Conservation (phyloP, 2,113 vertebrate genomes). For the Antigone vipio region DNA sequence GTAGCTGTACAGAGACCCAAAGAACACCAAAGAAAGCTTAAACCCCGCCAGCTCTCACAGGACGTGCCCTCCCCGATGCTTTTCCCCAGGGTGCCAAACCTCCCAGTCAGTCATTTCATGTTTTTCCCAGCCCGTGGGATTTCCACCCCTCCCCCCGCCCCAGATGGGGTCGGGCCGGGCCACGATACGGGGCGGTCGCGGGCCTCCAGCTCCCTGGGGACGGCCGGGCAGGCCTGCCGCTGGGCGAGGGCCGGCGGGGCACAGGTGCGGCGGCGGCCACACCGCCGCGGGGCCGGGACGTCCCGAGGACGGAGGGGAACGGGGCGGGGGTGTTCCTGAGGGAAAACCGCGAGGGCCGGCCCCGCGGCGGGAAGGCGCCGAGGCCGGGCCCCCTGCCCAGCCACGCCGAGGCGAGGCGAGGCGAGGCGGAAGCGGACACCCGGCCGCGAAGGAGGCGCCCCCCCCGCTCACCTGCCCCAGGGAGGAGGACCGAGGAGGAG, state of each 20-base stretch:
- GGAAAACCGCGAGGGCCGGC: too few relatives aligned
- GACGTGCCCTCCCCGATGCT: accelerated
- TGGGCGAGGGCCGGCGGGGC: too few relatives aligned
- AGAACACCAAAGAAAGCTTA: not conserved
- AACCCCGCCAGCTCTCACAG: not conserved
- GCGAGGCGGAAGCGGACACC: not conserved
- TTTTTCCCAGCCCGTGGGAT: accelerated
- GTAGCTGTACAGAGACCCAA: accelerated
- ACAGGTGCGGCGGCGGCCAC: not conserved
- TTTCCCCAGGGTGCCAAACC: not conserved
- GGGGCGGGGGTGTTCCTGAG: too few relatives aligned
- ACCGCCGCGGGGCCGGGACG: too few relatives aligned
- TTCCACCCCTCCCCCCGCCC: accelerated
- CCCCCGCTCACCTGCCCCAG: not conserved
- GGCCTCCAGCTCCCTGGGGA: not conserved
- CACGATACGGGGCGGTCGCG: not conserved
- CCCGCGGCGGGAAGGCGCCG: not conserved
- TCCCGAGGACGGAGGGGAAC: too few relatives aligned
- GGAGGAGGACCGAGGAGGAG: too few relatives aligned
- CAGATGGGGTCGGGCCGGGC: not conserved
- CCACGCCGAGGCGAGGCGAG: not conserved
- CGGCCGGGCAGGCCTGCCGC: not conserved
- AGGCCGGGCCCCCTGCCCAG: not conserved
- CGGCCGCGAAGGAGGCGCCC: not conserved
- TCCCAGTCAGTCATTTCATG: accelerated